phyloP scores from a whole-genome alignment of 1,140 invertebrate genomes.

The Pseudomyrmex gracilis region DNA sequence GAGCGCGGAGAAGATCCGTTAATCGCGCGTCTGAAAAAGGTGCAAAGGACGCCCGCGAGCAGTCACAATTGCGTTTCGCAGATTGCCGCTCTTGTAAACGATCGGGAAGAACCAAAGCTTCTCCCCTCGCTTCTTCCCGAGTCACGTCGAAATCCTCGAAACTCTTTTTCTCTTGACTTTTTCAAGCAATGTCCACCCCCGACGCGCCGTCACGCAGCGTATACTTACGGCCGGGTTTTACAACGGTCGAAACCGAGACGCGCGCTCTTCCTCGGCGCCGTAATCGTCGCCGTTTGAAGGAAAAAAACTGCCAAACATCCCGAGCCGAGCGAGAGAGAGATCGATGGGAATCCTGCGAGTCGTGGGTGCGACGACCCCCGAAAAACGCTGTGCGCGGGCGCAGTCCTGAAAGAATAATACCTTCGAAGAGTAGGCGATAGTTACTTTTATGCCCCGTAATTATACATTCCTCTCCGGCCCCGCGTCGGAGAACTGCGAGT shows the following conservation, averaged over 20 bases:
- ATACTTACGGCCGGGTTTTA: conserved; percentile 62
- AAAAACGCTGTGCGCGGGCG: conserved; percentile 46
- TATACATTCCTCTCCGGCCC: conserved; percentile 81
- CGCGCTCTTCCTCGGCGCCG: conserved; percentile 19
- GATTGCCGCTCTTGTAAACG: conserved; percentile 47
- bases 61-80: conserved; percentile 42
- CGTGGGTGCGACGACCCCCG: conserved; percentile 74
- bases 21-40: conserved; percentile 42
- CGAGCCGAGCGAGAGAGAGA: conserved; percentile 54
- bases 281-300: conserved; percentile 66
- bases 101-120: not conserved
- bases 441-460: conserved; percentile 85
- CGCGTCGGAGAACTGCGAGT: conserved; percentile 69
- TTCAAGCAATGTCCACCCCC: conserved; percentile 44
- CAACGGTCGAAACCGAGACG: conserved; percentile 10
- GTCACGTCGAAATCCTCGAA: conserved; percentile 55
- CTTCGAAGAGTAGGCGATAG: conserved; percentile 77
- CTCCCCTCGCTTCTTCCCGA: conserved; percentile 34
- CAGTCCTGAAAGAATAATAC: conserved; percentile 25
- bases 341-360: conserved; percentile 77
- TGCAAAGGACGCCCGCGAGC: conserved; percentile 61
- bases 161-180: conserved; percentile 52
- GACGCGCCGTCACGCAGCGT: conserved; percentile 1
- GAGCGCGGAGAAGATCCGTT: not conserved
- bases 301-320: conserved; percentile 57